Evolutionary conservation across 2,888 invertebrate genomes (phyloP).

Genomic region (Aporophyla nigra): DNA sequence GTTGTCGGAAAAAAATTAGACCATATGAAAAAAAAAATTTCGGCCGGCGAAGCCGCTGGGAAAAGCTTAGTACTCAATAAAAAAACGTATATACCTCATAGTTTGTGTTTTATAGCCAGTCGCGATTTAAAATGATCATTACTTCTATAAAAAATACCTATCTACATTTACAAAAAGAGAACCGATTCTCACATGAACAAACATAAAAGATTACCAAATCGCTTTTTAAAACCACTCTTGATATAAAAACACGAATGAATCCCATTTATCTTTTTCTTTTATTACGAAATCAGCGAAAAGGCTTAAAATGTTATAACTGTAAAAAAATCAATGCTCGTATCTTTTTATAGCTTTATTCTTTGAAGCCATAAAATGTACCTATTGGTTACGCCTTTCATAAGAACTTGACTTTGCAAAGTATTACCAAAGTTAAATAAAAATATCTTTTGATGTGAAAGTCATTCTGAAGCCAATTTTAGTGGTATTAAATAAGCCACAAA

Average conservation of each 20-base stretch:
- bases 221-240: constrained; percentile 40
- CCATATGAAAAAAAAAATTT: too few species aligned
- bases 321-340: constrained; percentile 35
- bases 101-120: constrained; percentile 12
- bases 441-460: constrained; percentile 15
- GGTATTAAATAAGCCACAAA: not conserved
- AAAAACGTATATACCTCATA: not conserved
- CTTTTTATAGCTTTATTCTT: constrained; percentile 30
- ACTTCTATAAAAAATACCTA: not conserved
- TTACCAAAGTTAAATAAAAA: constrained; percentile 21
- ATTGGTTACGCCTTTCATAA: not conserved
- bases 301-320: constrained; percentile 14
- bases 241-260: constrained; percentile 43
- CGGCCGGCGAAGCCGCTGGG: too few species aligned
- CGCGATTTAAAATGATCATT: constrained; percentile 16
- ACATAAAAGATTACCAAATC: constrained; percentile 14
- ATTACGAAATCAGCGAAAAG: constrained; percentile 41
- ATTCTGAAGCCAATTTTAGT: constrained; percentile 8
- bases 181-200: constrained; percentile 12
- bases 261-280: constrained; percentile 48
- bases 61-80: too few species aligned
- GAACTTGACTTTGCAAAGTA: constrained; percentile 20
- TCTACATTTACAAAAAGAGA: constrained; percentile 11
- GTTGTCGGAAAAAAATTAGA: too few species aligned
- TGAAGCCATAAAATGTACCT: constrained; percentile 20